Evolutionary conservation across 2,888 invertebrate genomes (phyloP).

Genomic region (Cheilosia vernalis): DNA sequence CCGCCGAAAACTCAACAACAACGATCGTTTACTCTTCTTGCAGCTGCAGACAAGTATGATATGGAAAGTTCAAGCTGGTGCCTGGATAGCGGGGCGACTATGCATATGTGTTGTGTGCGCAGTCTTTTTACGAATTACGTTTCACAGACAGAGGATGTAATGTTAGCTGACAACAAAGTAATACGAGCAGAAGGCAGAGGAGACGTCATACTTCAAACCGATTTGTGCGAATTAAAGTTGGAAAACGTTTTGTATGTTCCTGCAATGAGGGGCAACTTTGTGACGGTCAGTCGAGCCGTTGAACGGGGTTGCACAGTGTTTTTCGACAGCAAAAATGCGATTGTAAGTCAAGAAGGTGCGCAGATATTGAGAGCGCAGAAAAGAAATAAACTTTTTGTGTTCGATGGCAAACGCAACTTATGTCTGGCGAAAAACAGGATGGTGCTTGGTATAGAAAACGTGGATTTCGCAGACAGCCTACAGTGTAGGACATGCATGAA

Average conservation of each 20-base stretch:
- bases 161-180: slow-evolving; percentile 43
- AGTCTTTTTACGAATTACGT: slow-evolving; percentile 12
- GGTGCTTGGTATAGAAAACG: slow-evolving; percentile 40
- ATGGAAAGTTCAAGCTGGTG: slow-evolving; percentile 31
- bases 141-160: slow-evolving; percentile 30
- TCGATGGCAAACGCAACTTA: slow-evolving; percentile 18
- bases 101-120: slow-evolving; percentile 43
- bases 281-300: slow-evolving; percentile 42
- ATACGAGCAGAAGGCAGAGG: slow-evolving; percentile 47
- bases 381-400: slow-evolving; percentile 36
- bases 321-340: slow-evolving; percentile 26
- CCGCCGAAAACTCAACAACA: slow-evolving; percentile 31
- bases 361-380: slow-evolving; percentile 50
- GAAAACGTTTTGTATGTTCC: slow-evolving; percentile 48
- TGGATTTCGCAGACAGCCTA: slow-evolving; percentile 29
- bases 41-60: slow-evolving; percentile 31
- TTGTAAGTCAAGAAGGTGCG: slow-evolving; percentile 25
- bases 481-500: slow-evolving; percentile 53
- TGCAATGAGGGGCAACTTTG: slow-evolving; percentile 21
- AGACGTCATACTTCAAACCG: slow-evolving; percentile 32
- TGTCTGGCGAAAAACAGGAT: slow-evolving; percentile 38
- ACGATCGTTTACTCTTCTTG: slow-evolving; percentile 43
- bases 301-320: slow-evolving; percentile 40
- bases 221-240: slow-evolving; percentile 28
- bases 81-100: slow-evolving; percentile 47